These are phyloP conservation scores for Heliangelus exortis DNA, from an alignment of 2,797 vertebrate genomes.

Conservation along the genomic window DNA sequence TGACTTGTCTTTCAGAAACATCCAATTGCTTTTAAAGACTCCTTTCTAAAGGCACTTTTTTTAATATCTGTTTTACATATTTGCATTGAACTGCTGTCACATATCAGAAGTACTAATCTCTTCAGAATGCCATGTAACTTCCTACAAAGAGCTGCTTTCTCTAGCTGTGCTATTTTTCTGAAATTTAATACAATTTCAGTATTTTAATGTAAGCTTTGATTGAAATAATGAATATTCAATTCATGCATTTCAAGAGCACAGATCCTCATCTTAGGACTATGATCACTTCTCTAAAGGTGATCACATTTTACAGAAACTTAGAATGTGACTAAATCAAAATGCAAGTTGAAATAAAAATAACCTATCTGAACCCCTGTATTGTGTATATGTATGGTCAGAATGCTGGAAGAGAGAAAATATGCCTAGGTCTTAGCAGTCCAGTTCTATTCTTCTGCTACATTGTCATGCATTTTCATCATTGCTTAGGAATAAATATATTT, in stretches of 20 bases:
- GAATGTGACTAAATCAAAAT: conserved; percentile 16
- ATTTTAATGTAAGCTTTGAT: not conserved
- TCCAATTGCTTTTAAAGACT: not conserved
- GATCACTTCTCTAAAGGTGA: not conserved
- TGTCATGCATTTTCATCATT: not conserved
- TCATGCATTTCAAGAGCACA: conserved; percentile 31
- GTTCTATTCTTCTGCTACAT: not conserved
- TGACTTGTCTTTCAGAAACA: not conserved
- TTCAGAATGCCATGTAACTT: conserved; percentile 61
- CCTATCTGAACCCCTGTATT: not conserved
- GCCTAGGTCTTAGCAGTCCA: not conserved
- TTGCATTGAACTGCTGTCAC: conserved; percentile 31
- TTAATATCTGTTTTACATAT: not conserved
- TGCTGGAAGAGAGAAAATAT: not conserved
- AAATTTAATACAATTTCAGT: conserved; percentile 52
- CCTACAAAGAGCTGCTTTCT: conserved; percentile 63
- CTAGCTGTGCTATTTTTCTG: conserved; percentile 62
- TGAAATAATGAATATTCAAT: conserved; percentile 15
- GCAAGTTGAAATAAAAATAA: not conserved
- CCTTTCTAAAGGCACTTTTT: not conserved
- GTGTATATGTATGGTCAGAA: not conserved
- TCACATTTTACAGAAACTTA: too few species aligned
- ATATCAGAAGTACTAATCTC: conserved; percentile 60
- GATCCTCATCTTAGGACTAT: not conserved
- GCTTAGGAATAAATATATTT: not conserved